Percentiles rank a stretch among this genome's conserved stretches.
Evolutionary conservation across 1,140 invertebrate species (phyloP).

Genomic region (Drosophila murphyi): DNA sequence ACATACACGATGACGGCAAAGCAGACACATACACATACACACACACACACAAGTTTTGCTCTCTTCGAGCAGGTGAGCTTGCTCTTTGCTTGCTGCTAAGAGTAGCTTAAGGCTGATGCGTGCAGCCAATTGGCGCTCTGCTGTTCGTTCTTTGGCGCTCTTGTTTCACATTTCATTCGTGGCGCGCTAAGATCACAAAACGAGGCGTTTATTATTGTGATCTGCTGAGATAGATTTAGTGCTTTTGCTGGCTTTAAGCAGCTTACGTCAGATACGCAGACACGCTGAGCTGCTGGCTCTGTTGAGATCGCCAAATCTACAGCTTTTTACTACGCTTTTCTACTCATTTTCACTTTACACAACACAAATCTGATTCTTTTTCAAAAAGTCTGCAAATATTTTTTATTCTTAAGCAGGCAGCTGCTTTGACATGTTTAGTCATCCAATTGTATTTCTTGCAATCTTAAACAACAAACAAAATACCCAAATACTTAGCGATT

Average conservation of each 20-base stretch:
- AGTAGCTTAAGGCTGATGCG: conserved; percentile 37
- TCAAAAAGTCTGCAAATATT: neutral
- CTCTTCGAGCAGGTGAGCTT: conserved; percentile 64
- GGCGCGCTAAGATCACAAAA: conserved; percentile 16
- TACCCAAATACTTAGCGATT: conserved; percentile 8
- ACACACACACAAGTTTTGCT: neutral
- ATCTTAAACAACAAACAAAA: neutral
- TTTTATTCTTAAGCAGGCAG: neutral
- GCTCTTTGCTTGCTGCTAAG: conserved; percentile 56
- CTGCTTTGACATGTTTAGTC: neutral
- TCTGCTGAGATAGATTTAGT: conserved; percentile 8
- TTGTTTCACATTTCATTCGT: conserved; percentile 63
- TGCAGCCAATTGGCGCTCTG: conserved; percentile 35
- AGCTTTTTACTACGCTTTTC: conserved; percentile 23
- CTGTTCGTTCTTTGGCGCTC: conserved; percentile 20
- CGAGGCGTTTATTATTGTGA: neutral
- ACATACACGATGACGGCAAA: conserved; percentile 19
- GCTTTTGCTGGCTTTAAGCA: conserved; percentile 32
- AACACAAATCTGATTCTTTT: neutral
- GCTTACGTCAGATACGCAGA: conserved; percentile 19
- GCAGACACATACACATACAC: conserved; percentile 1
- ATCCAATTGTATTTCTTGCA: neutral
- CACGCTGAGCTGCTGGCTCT: conserved; percentile 1
- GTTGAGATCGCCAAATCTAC: neutral
- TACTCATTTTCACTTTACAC: conserved; percentile 7